These are phyloP conservation scores for Rhodeus uyekii DNA, from an alignment of 2,797 vertebrate genomes.

Conservation along the genomic window DNA sequence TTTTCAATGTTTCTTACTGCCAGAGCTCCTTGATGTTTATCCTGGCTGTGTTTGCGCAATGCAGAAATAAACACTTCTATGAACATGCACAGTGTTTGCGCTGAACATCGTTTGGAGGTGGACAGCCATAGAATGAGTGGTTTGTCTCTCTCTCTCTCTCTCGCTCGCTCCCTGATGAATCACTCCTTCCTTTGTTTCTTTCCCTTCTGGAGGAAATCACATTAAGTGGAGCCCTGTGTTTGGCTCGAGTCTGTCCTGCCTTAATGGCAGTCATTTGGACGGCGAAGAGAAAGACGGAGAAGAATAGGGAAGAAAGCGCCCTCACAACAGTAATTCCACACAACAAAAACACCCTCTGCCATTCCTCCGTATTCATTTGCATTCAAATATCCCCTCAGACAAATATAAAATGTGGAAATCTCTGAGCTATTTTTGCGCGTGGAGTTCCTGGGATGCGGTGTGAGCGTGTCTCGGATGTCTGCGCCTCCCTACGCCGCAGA, in stretches of 20 bases:
- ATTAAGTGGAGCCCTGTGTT: slow-evolving; percentile 78
- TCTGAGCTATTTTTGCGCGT: slow-evolving; percentile 64
- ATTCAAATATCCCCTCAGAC: slow-evolving; percentile 73
- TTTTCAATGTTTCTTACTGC: slow-evolving; percentile 29
- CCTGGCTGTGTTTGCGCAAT: slow-evolving; percentile 51
- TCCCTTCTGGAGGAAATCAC: slow-evolving; percentile 74
- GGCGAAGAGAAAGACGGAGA: slow-evolving; percentile 68
- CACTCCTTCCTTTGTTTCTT: slow-evolving; percentile 71
- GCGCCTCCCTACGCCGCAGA: slow-evolving; percentile 33
- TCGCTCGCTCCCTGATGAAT: slow-evolving; percentile 71
- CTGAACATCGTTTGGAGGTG: slow-evolving; percentile 69
- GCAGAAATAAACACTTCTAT: slow-evolving; percentile 65
- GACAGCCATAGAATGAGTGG: slow-evolving; percentile 73
- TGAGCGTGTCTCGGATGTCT: slow-evolving; percentile 54
- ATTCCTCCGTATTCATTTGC: slow-evolving; percentile 74
- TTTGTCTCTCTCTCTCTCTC: slow-evolving; percentile 58
- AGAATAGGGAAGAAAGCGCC: slow-evolving; percentile 76
- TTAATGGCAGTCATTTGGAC: slow-evolving; percentile 84
- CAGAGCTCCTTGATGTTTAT: slow-evolving; percentile 64
- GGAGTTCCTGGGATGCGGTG: slow-evolving; percentile 48
- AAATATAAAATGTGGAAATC: slow-evolving; percentile 77
- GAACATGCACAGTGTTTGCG: slow-evolving; percentile 64
- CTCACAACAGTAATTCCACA: slow-evolving; percentile 77
- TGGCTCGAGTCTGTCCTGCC: slow-evolving; percentile 75
- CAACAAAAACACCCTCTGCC: slow-evolving; percentile 75